A percentile compares a stretch with the other conserved stretches of the same genome.
Evolutionary conservation across 2,797 vertebrate genomes (phyloP).

Genomic region (Cossypha heuglini): DNA sequence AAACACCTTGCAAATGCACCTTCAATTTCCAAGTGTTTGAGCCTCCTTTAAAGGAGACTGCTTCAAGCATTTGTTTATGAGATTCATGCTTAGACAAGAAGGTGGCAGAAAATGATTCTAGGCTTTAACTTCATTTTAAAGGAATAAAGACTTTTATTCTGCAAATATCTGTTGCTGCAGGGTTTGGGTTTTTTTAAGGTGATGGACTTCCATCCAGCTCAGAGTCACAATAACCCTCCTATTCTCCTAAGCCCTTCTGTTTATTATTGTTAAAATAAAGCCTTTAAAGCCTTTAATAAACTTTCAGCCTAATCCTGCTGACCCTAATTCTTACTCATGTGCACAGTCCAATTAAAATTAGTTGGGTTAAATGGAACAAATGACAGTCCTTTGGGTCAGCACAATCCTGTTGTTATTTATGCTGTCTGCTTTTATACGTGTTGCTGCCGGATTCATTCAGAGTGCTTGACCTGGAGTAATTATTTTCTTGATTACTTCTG

Average conservation of each 20-base stretch:
- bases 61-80: background rate
- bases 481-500: background rate
- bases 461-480: background rate
- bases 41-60: background rate
- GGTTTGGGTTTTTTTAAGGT: background rate
- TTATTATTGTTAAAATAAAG: slow-evolving; percentile 48
- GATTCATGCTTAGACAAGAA: background rate
- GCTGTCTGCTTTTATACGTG: background rate
- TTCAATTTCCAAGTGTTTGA: background rate
- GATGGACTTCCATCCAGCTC: background rate
- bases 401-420: background rate
- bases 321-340: slow-evolving; percentile 9
- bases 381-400: background rate
- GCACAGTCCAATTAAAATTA: slow-evolving; percentile 35
- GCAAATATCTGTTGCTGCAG: background rate
- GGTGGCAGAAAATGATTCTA: background rate
- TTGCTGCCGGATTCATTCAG: background rate
- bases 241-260: background rate
- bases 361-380: background rate
- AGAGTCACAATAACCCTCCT: background rate
- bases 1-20: background rate
- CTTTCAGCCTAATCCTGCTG: slow-evolving; percentile 18
- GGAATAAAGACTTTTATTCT: background rate
- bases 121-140: background rate
- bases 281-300: slow-evolving; percentile 27